Base-by-base conservation (phyloP, 2,113 vertebrate genomes). In the Burhinus oedicnemus region DNA sequence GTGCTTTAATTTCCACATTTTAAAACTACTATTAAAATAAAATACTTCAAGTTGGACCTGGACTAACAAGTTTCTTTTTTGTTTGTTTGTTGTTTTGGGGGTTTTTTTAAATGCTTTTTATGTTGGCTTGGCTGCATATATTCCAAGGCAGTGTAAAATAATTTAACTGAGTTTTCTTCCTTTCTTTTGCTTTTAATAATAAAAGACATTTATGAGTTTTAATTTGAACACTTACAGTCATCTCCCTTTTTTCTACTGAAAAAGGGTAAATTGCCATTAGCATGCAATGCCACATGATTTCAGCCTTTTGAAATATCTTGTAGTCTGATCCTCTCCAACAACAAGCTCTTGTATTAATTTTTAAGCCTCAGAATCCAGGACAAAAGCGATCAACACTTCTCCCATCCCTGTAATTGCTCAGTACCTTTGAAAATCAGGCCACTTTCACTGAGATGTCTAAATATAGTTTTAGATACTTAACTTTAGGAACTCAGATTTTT, bases 401-500 rank as follows among this genome's bases (percentile, higher is more conserved):
- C 20, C 38, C 23, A 55, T 44, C 44, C 61, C 38, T 70, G 23
- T 80, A 95, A 80, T 94, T 90, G 87, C 70, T 95, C 71, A 90
- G 66, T 76, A 94, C 62, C 78, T 96, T 85, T 54, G 58, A 93
- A 90, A 94, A 95, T 52, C 75, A 90, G 91, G 78, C 20, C 74
- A 62, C 45, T 90, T 95, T 85, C 58, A 76, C 60, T 13, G 12
- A 80, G 26, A 66, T 60, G 23, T 27, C 89, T 90, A 97, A 96
- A 95, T 83, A 81, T 71, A 90, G 51, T 51, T 93, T 87, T 55
- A 83, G 94, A 80, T 45, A 79, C n/a, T 89, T 91, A 82, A 87
- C 40, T 87, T 91, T 8, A 90, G 42, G 52, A 82, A 57, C 23
- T 42, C 20, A 10, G 21, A 61, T 65, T 61, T 76, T 62, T 69